Conservation (phyloP, 2,113 vertebrate species). For the Nicator chloris region DNA sequence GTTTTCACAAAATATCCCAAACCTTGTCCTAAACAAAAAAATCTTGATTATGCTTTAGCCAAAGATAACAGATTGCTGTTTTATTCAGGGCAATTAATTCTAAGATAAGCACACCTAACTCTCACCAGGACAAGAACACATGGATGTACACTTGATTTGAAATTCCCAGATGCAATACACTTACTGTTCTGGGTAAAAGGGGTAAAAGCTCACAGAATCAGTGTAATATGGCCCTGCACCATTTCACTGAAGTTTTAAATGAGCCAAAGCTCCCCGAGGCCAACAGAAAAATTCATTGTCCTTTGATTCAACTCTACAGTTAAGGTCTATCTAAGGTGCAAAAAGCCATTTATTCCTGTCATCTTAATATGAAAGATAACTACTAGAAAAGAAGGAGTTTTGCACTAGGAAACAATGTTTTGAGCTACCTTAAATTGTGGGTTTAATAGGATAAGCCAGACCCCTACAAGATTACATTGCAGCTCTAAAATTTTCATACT, state of each 20-base stretch:
- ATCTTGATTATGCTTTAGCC: not conserved
- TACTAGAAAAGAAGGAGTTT: not conserved
- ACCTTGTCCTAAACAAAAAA: not conserved
- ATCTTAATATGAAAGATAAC: not conserved
- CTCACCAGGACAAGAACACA: not conserved
- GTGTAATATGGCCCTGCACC: not conserved
- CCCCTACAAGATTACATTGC: not conserved
- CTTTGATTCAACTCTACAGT: not conserved
- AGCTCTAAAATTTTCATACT: not conserved
- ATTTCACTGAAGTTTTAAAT: not conserved
- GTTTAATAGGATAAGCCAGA: not conserved
- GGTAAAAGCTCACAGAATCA: not conserved
- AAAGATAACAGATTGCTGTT: not conserved
- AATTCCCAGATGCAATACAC: not conserved
- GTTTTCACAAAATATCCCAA: not conserved
- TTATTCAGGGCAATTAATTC: not conserved
- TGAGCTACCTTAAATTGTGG: not conserved
- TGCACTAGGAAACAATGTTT: not conserved
- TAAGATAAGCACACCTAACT: not conserved
- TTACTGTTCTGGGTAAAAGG: not conserved
- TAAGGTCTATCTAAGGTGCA: not conserved
- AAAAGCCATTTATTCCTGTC: not conserved
- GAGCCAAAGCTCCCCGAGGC: rapidly evolving
- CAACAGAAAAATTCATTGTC: not conserved
- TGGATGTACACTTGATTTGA: not conserved